Conservation (phyloP, 2,113 vertebrate genomes). For the Anarrhichthys ocellatus region DNA sequence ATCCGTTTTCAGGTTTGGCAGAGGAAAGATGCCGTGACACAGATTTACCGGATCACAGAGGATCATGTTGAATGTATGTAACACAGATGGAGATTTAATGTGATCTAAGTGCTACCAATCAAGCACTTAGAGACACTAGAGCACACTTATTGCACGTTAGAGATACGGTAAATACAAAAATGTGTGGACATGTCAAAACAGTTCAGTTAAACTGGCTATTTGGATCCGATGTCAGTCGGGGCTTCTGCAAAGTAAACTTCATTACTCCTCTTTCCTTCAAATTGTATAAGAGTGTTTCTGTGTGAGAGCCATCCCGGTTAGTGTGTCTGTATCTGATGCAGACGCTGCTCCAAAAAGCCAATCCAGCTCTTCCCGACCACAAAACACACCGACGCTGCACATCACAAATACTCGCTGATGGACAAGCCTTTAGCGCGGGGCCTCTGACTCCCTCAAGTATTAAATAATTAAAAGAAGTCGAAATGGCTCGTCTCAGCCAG, state of each 20-base stretch:
- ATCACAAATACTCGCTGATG: conserved; percentile 65
- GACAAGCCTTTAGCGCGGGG: conserved; percentile 47
- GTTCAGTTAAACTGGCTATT: conserved; percentile 38
- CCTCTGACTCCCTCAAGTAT: conserved; percentile 56
- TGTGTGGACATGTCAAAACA: conserved; percentile 46
- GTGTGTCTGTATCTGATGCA: conserved; percentile 52
- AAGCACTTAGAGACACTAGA: conserved; percentile 29
- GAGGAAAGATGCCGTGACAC: conserved; percentile 1
- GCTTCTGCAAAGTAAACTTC: conserved; percentile 62
- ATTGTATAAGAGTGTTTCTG: conserved; percentile 62
- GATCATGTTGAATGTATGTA: conserved; percentile 33
- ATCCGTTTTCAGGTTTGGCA: conserved; percentile 35
- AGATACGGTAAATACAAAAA: conserved; percentile 36
- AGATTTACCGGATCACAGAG: conserved; percentile 30
- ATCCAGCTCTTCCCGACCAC: conserved; percentile 44
- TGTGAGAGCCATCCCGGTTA: conserved; percentile 47
- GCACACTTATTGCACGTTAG: conserved; percentile 20
- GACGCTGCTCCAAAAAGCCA: conserved; percentile 25
- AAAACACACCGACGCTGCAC: conserved; percentile 65
- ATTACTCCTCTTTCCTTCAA: conserved; percentile 39
- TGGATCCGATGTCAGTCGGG: conserved; percentile 47
- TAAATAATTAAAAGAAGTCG: conserved; percentile 69
- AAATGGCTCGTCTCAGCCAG: conserved; percentile 79
- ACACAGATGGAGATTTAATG: conserved; percentile 42
- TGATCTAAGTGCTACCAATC: conserved; percentile 32